These are phyloP conservation scores for Microctonus hyperodae DNA, from an alignment of 2,888 invertebrate species.

Conservation along the genomic window DNA sequence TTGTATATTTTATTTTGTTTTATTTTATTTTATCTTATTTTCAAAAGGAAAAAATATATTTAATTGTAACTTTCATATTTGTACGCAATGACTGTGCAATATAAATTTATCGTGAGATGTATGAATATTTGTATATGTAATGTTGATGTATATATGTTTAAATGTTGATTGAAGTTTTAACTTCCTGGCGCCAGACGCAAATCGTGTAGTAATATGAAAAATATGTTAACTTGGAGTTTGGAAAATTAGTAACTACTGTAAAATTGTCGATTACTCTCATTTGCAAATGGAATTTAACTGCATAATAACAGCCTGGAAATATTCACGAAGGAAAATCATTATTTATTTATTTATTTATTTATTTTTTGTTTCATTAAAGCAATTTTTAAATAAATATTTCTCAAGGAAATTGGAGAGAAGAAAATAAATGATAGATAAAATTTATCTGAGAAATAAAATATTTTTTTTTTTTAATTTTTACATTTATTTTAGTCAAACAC, in stretches of 20 bases:
- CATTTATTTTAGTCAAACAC: too few relatives aligned
- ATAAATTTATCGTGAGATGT: background rate
- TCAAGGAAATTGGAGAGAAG: background rate
- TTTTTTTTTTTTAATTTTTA: too few relatives aligned
- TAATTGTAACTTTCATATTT: background rate
- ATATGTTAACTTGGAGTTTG: background rate
- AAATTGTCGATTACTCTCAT: conserved; percentile 1
- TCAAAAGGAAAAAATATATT: background rate
- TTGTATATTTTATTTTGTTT: background rate
- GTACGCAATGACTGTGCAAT: background rate
- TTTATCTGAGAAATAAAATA: too few relatives aligned
- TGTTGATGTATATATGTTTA: background rate
- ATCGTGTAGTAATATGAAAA: conserved; percentile 1
- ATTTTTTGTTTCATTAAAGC: background rate
- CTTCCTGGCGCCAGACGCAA: conserved; percentile 26
- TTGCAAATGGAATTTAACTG: conserved; percentile 13
- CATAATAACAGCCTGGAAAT: conserved; percentile 14
- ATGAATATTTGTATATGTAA: background rate
- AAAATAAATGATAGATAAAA: conserved; percentile 9
- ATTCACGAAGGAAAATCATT: conserved; percentile 13
- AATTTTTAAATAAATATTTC: background rate
- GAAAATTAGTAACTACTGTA: conserved; percentile 15
- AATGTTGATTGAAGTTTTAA: background rate
- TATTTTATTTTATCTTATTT: background rate
- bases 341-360: background rate